Conservation (phyloP, 2,113 vertebrate species). For the Ceyx melanurus region DNA sequence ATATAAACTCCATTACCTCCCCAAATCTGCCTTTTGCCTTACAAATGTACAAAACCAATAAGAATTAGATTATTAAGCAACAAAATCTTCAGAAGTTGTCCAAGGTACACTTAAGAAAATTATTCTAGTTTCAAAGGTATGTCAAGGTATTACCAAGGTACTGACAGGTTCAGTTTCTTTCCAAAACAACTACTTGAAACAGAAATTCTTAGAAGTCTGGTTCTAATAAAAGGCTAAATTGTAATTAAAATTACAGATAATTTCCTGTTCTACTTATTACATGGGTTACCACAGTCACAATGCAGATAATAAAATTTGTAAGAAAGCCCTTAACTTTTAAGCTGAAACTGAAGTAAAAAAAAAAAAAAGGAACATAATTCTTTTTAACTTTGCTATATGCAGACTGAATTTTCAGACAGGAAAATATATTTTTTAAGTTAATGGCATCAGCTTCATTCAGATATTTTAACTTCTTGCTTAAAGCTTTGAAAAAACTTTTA, state of each 20-base stretch:
- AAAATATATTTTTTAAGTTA: neutral
- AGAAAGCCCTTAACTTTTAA: neutral
- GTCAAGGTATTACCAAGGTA: neutral
- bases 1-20: neutral
- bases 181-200: neutral
- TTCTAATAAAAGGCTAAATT: neutral
- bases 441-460: neutral
- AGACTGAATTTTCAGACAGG: neutral
- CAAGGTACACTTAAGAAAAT: neutral
- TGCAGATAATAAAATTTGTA: neutral
- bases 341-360: neutral
- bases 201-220: neutral
- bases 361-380: neutral
- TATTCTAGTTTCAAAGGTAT: neutral
- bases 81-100: neutral
- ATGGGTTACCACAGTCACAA: neutral
- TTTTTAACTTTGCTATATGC: neutral
- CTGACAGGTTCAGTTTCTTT: neutral
- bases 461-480: neutral
- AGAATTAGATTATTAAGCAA: neutral
- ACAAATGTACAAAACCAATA: neutral
- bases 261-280: neutral
- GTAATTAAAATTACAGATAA: neutral
- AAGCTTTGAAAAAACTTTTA: neutral
- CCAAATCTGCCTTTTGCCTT: neutral